These are phyloP conservation scores for Ophioninae sp. DNA, from an alignment of 2,888 invertebrate genomes.

Conservation along the genomic window DNA sequence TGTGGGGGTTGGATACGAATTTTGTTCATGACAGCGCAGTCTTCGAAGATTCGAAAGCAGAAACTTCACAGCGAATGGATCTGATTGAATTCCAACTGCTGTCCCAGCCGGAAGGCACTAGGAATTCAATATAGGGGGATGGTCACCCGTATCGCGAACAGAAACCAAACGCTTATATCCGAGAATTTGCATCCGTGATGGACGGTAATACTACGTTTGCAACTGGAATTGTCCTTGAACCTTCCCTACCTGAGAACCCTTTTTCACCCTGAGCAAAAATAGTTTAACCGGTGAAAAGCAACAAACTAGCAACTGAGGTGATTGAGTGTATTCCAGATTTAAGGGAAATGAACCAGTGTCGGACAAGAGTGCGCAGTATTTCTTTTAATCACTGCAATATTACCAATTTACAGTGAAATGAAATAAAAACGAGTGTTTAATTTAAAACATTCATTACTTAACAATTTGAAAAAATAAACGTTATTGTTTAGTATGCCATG, in stretches of 20 bases:
- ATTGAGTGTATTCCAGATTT: conserved; percentile 2
- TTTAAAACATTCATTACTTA: too few relatives aligned
- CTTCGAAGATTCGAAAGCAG: conserved; percentile 63
- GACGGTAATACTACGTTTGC: conserved; percentile 7
- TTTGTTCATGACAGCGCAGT: conserved; percentile 69
- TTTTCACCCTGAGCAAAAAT: conserved; percentile 6
- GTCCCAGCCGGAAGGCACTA: conserved; percentile 38
- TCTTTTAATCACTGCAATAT: too few relatives aligned
- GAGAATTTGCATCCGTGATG: not conserved
- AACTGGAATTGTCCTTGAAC: conserved; percentile 16
- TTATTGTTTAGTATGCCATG: too few relatives aligned
- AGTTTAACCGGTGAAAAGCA: conserved; percentile 15
- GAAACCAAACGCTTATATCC: conserved; percentile 43
- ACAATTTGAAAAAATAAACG: too few relatives aligned
- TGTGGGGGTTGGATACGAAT: conserved; percentile 57
- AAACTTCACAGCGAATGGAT: conserved; percentile 49
- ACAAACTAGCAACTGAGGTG: not conserved
- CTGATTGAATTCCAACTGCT: conserved; percentile 60
- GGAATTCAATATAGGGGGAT: conserved; percentile 52
- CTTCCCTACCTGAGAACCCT: not conserved
- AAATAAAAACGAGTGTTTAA: too few relatives aligned
- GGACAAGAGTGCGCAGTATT: too few relatives aligned
- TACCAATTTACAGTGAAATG: too few relatives aligned
- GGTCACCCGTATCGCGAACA: conserved; percentile 33
- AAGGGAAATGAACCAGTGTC: not conserved